Base-by-base conservation (phyloP, 2,888 invertebrate genomes). In the Parnassius smintheus region DNA sequence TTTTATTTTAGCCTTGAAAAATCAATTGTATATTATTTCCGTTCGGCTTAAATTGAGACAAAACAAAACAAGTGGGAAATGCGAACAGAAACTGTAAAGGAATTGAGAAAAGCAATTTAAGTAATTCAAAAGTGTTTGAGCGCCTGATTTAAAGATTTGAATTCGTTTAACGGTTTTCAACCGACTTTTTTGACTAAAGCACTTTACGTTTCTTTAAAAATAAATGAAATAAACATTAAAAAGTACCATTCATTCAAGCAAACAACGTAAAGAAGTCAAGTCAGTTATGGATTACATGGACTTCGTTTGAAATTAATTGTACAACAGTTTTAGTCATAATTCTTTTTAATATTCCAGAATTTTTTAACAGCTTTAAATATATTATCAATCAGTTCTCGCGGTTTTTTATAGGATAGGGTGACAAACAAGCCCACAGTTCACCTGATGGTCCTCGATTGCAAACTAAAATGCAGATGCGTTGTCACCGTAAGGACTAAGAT, bases 351-450 rank as follows among this genome's bases (percentile, higher is more conserved):
- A 63, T 42, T 59, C 18, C 35, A 74, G 65, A 88, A 86, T 11
- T 56, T 72, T 44, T 80, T 75, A 0, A 87, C 85, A 56, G 88
- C 87, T 64, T 78, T 75, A 64, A 84, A 90, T 12, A 98, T 80
- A 73, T 97, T 96, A 8, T 93, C 85, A 41, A 95, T 94, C 9
- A 98, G 83, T 1, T 94, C 79, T 61, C 93, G 81, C 0, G 98
- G 97, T 66, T 18, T 18, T 18, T 18, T 18, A 18, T 18, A 18
- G 18, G 18, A 18, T 18, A 18, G 18, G 18, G 18, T 18, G 18
- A 18, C 18, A 18, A 18, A 18, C 18, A 1, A 18, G 18, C 18
- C 18, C 18, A 18, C 18, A 18, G 18, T 18, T 18, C 18, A 18
- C 18, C 18, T 18, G 18, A 18, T 18, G 18, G 18, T 18, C 18